Conservation (phyloP, 2,113 vertebrate species). For the Leptobrachium ailaonicum region DNA sequence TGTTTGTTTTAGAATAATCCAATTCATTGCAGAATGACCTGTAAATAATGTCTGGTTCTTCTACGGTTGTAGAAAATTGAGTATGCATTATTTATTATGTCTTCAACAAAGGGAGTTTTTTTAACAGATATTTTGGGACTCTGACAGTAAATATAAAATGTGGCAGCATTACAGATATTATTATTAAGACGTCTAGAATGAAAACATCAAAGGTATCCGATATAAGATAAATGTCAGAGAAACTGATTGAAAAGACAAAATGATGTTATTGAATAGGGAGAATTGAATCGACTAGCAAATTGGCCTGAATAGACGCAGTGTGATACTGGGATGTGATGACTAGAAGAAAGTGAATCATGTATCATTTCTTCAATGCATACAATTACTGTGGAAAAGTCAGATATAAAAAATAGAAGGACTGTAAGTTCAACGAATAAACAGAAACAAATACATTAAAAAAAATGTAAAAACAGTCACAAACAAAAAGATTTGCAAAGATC, state of each 20-base stretch:
- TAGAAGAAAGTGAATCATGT: neutral
- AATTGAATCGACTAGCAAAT: neutral
- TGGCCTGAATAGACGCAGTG: neutral
- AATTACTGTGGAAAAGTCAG: too few relatives aligned
- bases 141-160: constrained; percentile 26
- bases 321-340: neutral
- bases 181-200: constrained; percentile 29
- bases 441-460: too few relatives aligned
- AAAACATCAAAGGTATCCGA: constrained; percentile 33
- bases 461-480: too few relatives aligned
- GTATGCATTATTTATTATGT: constrained; percentile 45
- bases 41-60: constrained; percentile 29
- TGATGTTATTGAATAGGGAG: neutral
- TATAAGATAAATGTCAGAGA: constrained; percentile 32
- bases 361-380: neutral
- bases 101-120: constrained; percentile 15
- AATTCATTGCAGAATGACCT: constrained; percentile 42
- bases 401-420: too few relatives aligned
- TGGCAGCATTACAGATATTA: constrained; percentile 25
- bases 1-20: constrained; percentile 45
- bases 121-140: constrained; percentile 13
- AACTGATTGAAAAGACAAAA: constrained; percentile 22
- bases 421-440: too few relatives aligned
- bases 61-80: constrained; percentile 34
- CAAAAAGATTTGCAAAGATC: too few relatives aligned